Percentiles rank a stretch among this genome's conserved stretches.
Evolutionary conservation across 23 tunicate species (phyloP).

Genomic region (Diplosoma virens): DNA sequence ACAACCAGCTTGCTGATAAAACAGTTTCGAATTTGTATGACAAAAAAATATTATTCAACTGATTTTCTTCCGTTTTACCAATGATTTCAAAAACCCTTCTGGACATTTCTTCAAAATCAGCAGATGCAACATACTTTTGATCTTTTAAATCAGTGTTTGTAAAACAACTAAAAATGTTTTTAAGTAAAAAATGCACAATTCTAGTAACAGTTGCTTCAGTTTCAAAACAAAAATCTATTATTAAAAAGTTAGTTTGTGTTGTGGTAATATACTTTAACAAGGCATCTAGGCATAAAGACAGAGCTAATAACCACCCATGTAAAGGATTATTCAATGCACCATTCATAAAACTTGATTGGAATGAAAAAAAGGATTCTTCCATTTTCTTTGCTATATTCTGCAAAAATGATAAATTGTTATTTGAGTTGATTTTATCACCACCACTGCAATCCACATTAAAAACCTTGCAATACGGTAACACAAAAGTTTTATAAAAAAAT

Average conservation of each 20-base stretch:
- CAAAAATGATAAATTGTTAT: not conserved
- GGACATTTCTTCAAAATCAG: conserved; percentile 54
- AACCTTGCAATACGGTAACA: not conserved
- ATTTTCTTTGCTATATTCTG: not conserved
- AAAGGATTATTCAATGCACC: conserved; percentile 25
- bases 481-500: not conserved
- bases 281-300: conserved; percentile 18
- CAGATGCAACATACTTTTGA: conserved; percentile 33
- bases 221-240: not conserved
- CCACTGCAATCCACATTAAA: not conserved
- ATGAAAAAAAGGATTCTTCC: not conserved
- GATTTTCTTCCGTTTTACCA: not conserved
- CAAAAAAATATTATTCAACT: conserved; percentile 9
- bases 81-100: conserved; percentile 18
- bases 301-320: conserved; percentile 63
- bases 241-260: not conserved
- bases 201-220: not conserved
- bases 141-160: not conserved
- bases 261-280: not conserved
- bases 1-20: conserved; percentile 59
- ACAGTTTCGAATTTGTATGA: conserved; percentile 59
- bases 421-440: not conserved
- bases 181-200: conserved; percentile 30
- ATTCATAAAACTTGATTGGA: conserved; percentile 5
- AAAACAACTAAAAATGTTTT: conserved; percentile 40